Evolutionary conservation across 2,797 vertebrate species (phyloP), one percentile per base, ranked within the genome.

Genomic region (Balearica regulorum): DNA sequence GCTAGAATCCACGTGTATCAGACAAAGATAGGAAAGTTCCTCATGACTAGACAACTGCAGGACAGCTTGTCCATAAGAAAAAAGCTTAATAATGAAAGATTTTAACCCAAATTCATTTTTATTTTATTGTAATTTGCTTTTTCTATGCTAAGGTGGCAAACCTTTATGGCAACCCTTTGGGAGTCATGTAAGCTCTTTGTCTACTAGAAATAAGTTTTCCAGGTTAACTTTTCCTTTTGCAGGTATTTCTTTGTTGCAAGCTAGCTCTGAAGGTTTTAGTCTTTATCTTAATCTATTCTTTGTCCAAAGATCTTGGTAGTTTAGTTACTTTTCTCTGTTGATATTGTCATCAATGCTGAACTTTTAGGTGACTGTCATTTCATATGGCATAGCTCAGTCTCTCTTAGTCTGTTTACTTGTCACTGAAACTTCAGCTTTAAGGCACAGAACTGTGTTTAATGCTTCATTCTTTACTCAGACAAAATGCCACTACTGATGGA

Each of bases 31-130:
- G 17, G 6, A 51, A 58, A 62, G 24, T 28, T 80, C 5, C 19
- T 68, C 22, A 19, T 48, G 8, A 41, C 39, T 44, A n/a, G 20
- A 54, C 3, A 75, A 41, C 5, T 33, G 3, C 0, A 2, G 9
- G 13, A 48, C 25, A 83, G 4, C 10, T 73, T 69, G 8, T 37
- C 37, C 37, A 0, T 55, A 5, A 72, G 12, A 5, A 51, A 51
- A 39, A 2, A 41, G 7, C 5, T 48, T 46, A 48, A 54, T 39
- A 35, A 79, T 57, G 33, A 76, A 79, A 41, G 5, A 46, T 60
- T 70, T 79, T 48, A 58, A 22, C 3, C 6, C 2, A 53, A 53
- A 29, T 43, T 39, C 9, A 70, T 13, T 19, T 68, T 69, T 62
- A 19, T 24, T 41, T 48, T 37, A 13, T 37, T 37, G 37, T 37